Evolutionary conservation across 2,888 invertebrate genomes (phyloP), one percentile per base, ranked within the genome.

Genomic region (Limulus polyphemus): DNA sequence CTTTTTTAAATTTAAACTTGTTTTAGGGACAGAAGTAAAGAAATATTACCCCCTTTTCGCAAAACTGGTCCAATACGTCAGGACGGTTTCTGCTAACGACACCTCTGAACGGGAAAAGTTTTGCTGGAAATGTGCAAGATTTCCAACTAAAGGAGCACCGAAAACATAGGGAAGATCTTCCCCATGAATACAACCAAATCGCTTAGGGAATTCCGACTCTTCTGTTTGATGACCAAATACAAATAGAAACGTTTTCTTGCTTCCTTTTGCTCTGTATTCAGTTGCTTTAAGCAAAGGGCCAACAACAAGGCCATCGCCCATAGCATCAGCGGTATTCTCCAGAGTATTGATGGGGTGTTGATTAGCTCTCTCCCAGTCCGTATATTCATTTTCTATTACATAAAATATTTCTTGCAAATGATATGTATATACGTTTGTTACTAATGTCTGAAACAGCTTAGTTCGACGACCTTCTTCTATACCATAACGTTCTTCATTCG

Each of bases 351-450:
- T 74, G 11, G 77, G 75, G 64, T 79, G 77, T n/a, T 69, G 69
- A 14, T 68, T 67, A 1, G 91, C 88, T 68, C 88, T 79, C 76
- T 90, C 90, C 94, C 95, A 95, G 75, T 95, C 93, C 7, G 93
- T 94, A 77, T 97, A 97, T 75, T 95, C 93, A 77, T 94, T 93
- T 71, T 90, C 87, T 69, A 95, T 88, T 68, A 97, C 92, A 76
- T 68, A 52, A 52, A 70, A 70, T 32, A 70, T 70, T 60, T 70
- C 70, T 63, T 70, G 67, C 72, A 90, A 82, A 75, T 93, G 92
- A 77, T 85, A 92, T 65, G 86, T 84, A 79, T 87, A 92, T 62
- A 89, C 84, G 79, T 93, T 92, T 69, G 90, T 82, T 54, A 92
- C 88, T 77, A 87, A 86, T 10, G 90, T 89, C 68, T 77, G 69